These are phyloP conservation scores for Sepiola atlantica DNA, from an alignment of 2,888 invertebrate genomes.

Conservation along the genomic window DNA sequence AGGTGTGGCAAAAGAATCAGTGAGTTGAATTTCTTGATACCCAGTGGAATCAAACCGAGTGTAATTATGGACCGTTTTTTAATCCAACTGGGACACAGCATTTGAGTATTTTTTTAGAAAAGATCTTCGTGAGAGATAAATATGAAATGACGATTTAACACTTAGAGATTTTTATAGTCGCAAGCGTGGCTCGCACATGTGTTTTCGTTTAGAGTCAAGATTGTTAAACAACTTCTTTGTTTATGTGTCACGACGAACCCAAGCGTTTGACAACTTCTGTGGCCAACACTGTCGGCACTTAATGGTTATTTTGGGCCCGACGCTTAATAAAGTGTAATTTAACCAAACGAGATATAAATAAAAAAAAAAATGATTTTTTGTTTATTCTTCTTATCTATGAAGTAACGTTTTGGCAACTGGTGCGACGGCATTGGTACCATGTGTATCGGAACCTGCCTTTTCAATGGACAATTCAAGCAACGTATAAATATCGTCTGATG, in stretches of 20 bases:
- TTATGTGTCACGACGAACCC: not conserved
- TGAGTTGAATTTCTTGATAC: not conserved
- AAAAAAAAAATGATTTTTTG: too few species aligned
- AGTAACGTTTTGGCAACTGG: too few species aligned
- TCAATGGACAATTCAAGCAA: too few species aligned
- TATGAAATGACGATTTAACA: slow-evolving; percentile 32
- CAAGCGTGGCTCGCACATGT: not conserved
- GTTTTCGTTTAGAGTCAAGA: not conserved
- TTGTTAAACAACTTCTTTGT: not conserved
- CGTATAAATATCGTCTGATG: too few species aligned
- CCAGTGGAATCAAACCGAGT: not conserved
- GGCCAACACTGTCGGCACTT: too few species aligned
- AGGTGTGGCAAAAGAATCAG: not conserved
- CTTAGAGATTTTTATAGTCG: not conserved
- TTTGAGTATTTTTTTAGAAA: not conserved
- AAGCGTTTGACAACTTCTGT: too few species aligned
- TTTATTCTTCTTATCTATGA: too few species aligned
- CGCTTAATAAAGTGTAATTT: too few species aligned
- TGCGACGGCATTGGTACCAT: too few species aligned
- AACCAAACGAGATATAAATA: too few species aligned
- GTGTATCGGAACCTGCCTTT: too few species aligned
- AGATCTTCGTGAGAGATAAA: not conserved
- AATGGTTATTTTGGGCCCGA: too few species aligned
- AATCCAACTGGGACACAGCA: slow-evolving; percentile 19
- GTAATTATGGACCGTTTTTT: not conserved